A percentile compares a stretch with the other conserved stretches of the same genome.
phyloP scores from a whole-genome alignment of 2,888 invertebrate species.

The Catocala nupta region DNA sequence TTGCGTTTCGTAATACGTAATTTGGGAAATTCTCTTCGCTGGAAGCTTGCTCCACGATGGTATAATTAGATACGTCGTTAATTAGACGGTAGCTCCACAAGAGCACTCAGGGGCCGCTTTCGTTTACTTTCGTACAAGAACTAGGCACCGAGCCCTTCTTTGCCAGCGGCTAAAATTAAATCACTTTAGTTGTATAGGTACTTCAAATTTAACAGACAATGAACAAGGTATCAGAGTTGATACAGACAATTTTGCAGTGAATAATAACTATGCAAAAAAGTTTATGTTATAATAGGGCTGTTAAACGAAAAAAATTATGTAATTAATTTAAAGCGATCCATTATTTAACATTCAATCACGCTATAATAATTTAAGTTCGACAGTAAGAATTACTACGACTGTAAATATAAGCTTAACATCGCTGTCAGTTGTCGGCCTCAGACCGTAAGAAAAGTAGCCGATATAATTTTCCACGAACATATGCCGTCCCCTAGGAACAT shows the following conservation, averaged over 20 bases:
- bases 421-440: slow-evolving; percentile 42
- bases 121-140: slow-evolving; percentile 69
- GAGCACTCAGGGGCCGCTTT: slow-evolving; percentile 75
- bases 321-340: too few species aligned
- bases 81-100: slow-evolving; percentile 78
- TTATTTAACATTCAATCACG: too few species aligned
- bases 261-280: slow-evolving; percentile 30
- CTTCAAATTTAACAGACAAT: slow-evolving; percentile 39
- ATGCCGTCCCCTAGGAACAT: slow-evolving; percentile 72
- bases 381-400: too few species aligned
- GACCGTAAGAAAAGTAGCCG: slow-evolving; percentile 73
- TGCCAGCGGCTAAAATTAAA: slow-evolving; percentile 55
- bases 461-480: slow-evolving; percentile 81
- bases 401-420: slow-evolving; percentile 32
- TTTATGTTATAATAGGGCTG: slow-evolving; percentile 16
- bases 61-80: slow-evolving; percentile 85
- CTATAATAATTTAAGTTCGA: too few species aligned
- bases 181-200: slow-evolving; percentile 49
- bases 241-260: slow-evolving; percentile 27
- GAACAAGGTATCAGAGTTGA: slow-evolving; percentile 22
- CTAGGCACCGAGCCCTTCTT: slow-evolving; percentile 54
- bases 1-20: slow-evolving; percentile 81
- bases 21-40: slow-evolving; percentile 78
- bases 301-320: too few species aligned
- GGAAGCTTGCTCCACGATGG: slow-evolving; percentile 69